A percentile compares a stretch with the other conserved stretches of the same genome.
Conservation (phyloP, 2,797 vertebrate species). For the Centropyge bicolor region DNA sequence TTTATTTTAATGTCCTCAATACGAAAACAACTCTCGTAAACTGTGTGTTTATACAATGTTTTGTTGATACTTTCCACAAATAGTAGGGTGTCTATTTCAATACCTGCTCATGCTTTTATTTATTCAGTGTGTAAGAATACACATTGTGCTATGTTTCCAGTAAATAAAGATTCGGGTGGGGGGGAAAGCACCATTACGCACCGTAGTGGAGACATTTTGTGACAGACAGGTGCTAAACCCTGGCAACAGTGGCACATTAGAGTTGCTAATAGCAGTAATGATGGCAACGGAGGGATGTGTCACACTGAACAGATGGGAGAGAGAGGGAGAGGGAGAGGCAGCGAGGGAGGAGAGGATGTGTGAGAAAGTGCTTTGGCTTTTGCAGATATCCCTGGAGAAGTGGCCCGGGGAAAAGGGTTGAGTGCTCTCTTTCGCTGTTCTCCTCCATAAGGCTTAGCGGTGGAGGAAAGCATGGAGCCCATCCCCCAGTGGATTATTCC, state of each 20-base stretch:
- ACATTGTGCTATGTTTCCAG: background rate
- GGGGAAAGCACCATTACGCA: conserved; percentile 35
- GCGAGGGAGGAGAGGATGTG: conserved; percentile 56
- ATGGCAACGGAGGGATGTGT: conserved; percentile 73
- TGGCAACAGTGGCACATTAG: conserved; percentile 74
- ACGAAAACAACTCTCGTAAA: background rate
- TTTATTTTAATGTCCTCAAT: background rate
- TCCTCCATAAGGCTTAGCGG: conserved; percentile 79
- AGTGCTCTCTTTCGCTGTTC: conserved; percentile 77
- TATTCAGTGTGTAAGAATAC: background rate
- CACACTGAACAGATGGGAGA: conserved; percentile 82
- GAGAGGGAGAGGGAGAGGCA: conserved; percentile 42
- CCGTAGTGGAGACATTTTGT: conserved; percentile 42
- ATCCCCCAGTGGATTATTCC: conserved; percentile 83
- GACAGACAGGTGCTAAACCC: conserved; percentile 68
- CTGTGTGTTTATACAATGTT: background rate
- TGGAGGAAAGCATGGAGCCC: conserved; percentile 71
- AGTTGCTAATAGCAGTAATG: conserved; percentile 81
- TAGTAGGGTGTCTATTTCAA: background rate
- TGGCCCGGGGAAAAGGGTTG: conserved; percentile 73
- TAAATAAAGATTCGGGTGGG: conserved; percentile 24
- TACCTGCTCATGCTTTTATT: background rate
- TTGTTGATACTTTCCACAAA: background rate
- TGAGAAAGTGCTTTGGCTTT: conserved; percentile 77
- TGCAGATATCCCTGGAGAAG: conserved; percentile 78